Base-by-base conservation (phyloP, 2,797 vertebrate genomes). In the Cetoscarus ocellatus region DNA sequence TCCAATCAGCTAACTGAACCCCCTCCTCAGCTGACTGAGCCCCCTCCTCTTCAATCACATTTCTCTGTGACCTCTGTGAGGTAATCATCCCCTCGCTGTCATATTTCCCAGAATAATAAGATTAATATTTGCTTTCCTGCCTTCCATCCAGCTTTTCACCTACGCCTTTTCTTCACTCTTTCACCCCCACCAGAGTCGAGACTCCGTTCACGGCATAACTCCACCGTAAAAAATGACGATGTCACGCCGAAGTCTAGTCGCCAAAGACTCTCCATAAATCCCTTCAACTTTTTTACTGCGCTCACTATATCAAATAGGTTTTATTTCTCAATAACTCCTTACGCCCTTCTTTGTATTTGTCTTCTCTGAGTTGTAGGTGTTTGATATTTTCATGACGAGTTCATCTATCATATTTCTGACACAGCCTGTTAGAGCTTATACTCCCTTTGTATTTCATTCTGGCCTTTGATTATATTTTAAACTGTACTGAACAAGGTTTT, bases 191-290 rank as follows among this genome's bases (percentile, higher is more conserved):
- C 12, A 35, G 13, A 42, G 50, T 51, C 7, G 50, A 34, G 17
- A 55, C 15, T 1, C 1, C 1, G 35, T 7, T 43, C 14, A 40
- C 14, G n/a, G 15, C 8, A 12, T n/a, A 27, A 44, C 45, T 7
- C 4, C 38, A 10, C 57, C 7, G 17, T 55, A 27, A 61, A 36
- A 58, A 12, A 34, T 6, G 1, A 43, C 27, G 2, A 38, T 36
- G 35, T 73, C 49, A 67, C 39, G 5, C 58, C 2, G 39, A 6
- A 3, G 10, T 57, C 42, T 59, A 59, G 42, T 34, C 42, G 7
- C 36, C 15, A 44, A 68, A 47, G 44, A 72, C 55, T 48, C 18
- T 7, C 47, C 70, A 34, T 67, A 36, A 48, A 58, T 72, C 61
- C 56, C 54, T 11, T n/a, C 8, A 51, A 43, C 36, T 51, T 52